Conservation (phyloP, 2,888 invertebrate genomes). For the Drosophila meridiana region DNA sequence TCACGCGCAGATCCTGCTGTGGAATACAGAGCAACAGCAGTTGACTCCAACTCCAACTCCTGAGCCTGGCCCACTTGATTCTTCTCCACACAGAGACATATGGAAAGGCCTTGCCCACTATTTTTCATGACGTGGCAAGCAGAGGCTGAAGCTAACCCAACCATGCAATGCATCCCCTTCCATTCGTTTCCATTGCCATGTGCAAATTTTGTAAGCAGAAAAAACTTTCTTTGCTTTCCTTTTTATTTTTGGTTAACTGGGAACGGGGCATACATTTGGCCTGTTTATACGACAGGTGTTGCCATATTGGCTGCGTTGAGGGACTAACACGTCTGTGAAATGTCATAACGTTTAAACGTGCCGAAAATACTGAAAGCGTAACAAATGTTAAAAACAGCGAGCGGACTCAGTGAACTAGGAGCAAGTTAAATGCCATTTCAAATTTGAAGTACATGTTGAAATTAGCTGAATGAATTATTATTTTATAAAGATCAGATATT, state of each 20-base stretch:
- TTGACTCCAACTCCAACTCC: not conserved
- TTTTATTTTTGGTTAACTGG: constrained; percentile 10
- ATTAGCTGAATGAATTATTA: not conserved
- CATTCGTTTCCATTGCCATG: constrained; percentile 44
- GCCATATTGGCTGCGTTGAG: constrained; percentile 67
- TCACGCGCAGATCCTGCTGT: constrained; percentile 55
- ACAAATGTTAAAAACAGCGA: constrained; percentile 24
- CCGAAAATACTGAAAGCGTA: constrained; percentile 66
- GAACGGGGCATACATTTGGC: constrained; percentile 33
- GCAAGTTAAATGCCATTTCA: constrained; percentile 18
- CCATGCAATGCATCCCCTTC: constrained; percentile 14
- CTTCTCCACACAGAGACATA: not conserved
- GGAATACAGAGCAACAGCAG: constrained; percentile 68
- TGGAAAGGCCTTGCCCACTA: constrained; percentile 25
- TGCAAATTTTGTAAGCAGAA: constrained; percentile 52
- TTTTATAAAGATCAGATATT: not conserved
- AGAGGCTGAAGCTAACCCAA: constrained; percentile 2
- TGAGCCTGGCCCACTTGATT: constrained; percentile 2
- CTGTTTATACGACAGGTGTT: constrained; percentile 78
- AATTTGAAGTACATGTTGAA: constrained; percentile 6
- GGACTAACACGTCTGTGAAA: constrained; percentile 77
- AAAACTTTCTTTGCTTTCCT: constrained; percentile 27
- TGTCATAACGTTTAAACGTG: constrained; percentile 83
- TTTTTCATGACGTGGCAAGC: constrained; percentile 30
- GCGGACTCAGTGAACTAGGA: constrained; percentile 19